Evolutionary conservation across 1,140 invertebrate genomes (phyloP).

Genomic region (Lerema accius): DNA sequence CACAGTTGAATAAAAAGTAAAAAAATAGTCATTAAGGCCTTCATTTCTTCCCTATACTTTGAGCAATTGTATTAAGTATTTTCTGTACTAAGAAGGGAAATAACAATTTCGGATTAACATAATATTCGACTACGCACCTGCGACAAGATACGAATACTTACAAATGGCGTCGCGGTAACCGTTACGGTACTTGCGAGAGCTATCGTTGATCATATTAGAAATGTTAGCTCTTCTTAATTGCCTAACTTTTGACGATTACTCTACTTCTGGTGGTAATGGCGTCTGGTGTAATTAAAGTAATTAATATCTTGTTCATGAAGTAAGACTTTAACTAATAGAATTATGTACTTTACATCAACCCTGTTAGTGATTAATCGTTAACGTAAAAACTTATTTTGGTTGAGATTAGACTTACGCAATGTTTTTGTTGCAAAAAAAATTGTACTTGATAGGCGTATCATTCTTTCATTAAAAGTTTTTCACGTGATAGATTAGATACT

Average conservation of each 20-base stretch:
- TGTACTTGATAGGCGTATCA: neutral
- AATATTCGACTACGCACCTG: conserved; percentile 21
- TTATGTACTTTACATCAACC: neutral
- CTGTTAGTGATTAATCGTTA: neutral
- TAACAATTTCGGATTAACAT: conserved; percentile 6
- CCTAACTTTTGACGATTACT: conserved; percentile 53
- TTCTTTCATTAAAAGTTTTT: too few species aligned
- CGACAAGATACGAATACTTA: conserved; percentile 25
- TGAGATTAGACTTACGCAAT: neutral
- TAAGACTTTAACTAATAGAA: neutral
- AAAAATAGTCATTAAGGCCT: too few species aligned
- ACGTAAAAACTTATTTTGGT: neutral
- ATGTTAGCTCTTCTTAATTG: conserved; percentile 56
- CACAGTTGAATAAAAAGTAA: too few species aligned
- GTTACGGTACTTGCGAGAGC: conserved; percentile 48
- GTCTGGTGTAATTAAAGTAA: conserved; percentile 6
- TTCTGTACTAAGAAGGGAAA: too few species aligned
- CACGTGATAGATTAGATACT: too few species aligned
- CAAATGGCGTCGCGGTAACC: conserved; percentile 33
- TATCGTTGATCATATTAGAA: conserved; percentile 52
- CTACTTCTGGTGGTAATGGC: conserved; percentile 48
- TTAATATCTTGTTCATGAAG: conserved; percentile 4
- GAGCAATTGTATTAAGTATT: too few species aligned
- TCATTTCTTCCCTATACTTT: too few species aligned
- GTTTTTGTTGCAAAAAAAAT: neutral